A percentile compares a stretch with the other conserved stretches of the same genome.
These are phyloP conservation scores for Parnassius glacialis DNA, from an alignment of 2,888 invertebrate genomes.

Conservation along the genomic window DNA sequence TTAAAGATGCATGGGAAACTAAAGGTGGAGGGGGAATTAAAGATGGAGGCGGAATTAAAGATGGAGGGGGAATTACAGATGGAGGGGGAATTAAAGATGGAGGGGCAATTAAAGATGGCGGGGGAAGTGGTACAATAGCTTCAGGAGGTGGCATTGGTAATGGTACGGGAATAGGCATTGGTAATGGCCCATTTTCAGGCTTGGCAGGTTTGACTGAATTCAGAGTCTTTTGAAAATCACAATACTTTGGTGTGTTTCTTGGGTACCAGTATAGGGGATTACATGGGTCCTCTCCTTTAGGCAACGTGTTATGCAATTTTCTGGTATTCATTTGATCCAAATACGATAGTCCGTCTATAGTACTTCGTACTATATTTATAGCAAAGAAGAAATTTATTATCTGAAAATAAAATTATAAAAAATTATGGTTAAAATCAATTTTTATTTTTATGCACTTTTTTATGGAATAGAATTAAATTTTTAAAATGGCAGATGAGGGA, in stretches of 20 bases:
- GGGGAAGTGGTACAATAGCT: constrained; percentile 18
- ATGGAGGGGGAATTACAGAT: too few relatives aligned
- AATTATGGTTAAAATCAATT: not conserved
- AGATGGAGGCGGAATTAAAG: too few relatives aligned
- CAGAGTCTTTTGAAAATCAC: constrained; percentile 30
- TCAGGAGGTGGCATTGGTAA: constrained; percentile 27
- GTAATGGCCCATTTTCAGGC: constrained; percentile 10
- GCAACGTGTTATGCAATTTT: constrained; percentile 17
- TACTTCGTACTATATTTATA: constrained; percentile 34
- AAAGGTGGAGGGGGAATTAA: too few relatives aligned
- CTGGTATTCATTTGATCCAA: constrained; percentile 40
- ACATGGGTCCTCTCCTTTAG: constrained; percentile 50
- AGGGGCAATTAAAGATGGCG: too few relatives aligned
- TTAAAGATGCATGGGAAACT: constrained; percentile 12
- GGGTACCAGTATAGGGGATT: constrained; percentile 68
- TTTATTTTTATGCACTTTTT: too few relatives aligned
- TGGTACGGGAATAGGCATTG: constrained; percentile 25
- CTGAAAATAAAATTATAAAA: constrained; percentile 38
- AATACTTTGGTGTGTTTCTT: constrained; percentile 41
- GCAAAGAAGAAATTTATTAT: constrained; percentile 32
- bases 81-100: too few relatives aligned
- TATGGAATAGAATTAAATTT: too few relatives aligned
- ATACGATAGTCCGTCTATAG: constrained; percentile 49
- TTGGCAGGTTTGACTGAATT: not conserved
- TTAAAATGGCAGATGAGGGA: too few relatives aligned